A percentile compares a stretch with the other conserved stretches of the same genome.
phyloP scores from a whole-genome alignment of 2,888 invertebrate species.

The Catocala nupta region DNA sequence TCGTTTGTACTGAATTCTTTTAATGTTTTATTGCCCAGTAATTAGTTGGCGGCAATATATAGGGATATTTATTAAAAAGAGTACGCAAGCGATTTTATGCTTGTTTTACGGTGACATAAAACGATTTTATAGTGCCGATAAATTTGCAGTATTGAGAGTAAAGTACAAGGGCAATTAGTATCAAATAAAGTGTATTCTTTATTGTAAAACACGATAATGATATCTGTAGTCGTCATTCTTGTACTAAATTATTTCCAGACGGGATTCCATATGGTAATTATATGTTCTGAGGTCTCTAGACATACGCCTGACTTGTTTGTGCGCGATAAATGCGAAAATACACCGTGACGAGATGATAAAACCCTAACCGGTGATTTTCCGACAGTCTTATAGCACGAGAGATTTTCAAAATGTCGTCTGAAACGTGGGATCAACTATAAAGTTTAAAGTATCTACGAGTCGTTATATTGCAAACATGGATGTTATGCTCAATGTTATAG shows the following conservation, averaged over 20 bases:
- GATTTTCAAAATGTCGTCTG: too few species aligned
- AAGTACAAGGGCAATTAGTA: background rate
- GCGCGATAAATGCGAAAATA: too few species aligned
- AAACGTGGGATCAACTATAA: too few species aligned
- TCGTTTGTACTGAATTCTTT: slow-evolving; percentile 17
- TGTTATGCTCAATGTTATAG: too few species aligned
- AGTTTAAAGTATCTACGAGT: too few species aligned
- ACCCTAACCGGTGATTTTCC: too few species aligned
- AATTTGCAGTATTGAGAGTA: slow-evolving; percentile 10
- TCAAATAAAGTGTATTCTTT: background rate
- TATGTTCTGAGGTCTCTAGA: too few species aligned
- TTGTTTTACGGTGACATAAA: slow-evolving; percentile 31
- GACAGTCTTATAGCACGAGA: too few species aligned
- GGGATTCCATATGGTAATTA: too few species aligned
- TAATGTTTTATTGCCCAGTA: slow-evolving; percentile 17
- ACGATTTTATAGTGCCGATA: slow-evolving; percentile 20
- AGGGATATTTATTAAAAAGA: slow-evolving; percentile 19
- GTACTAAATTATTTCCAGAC: background rate
- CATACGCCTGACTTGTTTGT: too few species aligned
- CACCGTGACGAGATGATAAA: too few species aligned
- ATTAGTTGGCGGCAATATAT: slow-evolving; percentile 34
- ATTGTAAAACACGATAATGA: background rate
- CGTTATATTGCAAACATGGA: too few species aligned
- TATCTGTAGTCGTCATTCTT: background rate
- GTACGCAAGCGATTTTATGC: slow-evolving; percentile 21